phyloP scores from a whole-genome alignment of 2,797 vertebrate genomes.

The Chiloscyllium punctatum region DNA sequence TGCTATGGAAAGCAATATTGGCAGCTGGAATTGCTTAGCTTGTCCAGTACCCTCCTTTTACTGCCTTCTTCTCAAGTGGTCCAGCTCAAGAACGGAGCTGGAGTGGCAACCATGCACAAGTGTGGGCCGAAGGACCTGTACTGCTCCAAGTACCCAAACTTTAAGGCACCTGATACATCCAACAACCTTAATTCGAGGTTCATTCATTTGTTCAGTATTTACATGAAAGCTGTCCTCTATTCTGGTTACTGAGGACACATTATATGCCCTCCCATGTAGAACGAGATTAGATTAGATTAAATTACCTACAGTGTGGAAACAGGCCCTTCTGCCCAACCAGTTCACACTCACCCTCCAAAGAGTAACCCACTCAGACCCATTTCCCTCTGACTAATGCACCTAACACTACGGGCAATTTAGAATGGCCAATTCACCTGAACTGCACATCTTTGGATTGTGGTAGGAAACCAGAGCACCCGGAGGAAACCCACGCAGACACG shows the following conservation, averaged over 20 bases:
- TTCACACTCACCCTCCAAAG: too few relatives aligned
- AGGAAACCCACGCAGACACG: too few relatives aligned
- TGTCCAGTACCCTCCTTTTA: not conserved
- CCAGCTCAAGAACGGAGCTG: not conserved
- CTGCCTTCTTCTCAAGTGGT: not conserved
- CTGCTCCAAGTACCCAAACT: too few relatives aligned
- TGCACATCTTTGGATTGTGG: too few relatives aligned
- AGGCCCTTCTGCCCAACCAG: too few relatives aligned
- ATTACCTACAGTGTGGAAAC: too few relatives aligned
- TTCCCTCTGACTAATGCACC: too few relatives aligned
- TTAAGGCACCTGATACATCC: not conserved
- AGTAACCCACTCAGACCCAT: too few relatives aligned
- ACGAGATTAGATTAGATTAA: not conserved
- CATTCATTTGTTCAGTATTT: not conserved
- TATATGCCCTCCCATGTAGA: not conserved
- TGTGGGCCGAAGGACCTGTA: too few relatives aligned
- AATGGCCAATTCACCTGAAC: too few relatives aligned
- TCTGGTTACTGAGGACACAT: not conserved
- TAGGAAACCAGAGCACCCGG: too few relatives aligned
- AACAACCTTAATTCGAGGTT: not conserved
- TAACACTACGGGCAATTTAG: too few relatives aligned
- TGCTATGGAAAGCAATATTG: not conserved
- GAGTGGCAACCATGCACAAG: not conserved
- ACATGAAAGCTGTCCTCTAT: not conserved
- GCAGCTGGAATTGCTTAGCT: not conserved